Evolutionary conservation across 2,113 vertebrate species (phyloP).

Genomic region (Cyphomyrus plagiostoma): DNA sequence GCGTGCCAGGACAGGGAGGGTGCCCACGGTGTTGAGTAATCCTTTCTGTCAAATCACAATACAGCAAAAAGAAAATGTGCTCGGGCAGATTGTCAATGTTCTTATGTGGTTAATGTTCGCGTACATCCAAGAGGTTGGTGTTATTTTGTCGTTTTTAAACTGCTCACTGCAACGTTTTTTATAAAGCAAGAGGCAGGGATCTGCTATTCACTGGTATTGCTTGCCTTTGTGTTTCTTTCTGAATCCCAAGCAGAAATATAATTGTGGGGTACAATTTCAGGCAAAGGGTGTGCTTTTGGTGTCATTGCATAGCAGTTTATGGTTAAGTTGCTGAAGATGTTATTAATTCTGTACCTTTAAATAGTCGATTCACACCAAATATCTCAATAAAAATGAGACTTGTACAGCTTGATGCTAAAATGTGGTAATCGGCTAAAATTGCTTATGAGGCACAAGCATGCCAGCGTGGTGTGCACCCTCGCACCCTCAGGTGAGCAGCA

Average conservation of each 20-base stretch:
- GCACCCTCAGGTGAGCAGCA: background rate
- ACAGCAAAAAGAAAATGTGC: background rate
- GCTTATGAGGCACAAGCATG: background rate
- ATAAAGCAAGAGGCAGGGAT: background rate
- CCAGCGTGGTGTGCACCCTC: background rate
- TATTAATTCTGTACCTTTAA: background rate
- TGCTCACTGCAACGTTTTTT: background rate
- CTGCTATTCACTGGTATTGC: background rate
- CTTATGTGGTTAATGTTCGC: background rate
- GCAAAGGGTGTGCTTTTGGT: background rate
- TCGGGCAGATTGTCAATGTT: background rate
- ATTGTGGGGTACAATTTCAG: background rate
- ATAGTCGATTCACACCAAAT: background rate
- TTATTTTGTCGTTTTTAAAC: background rate
- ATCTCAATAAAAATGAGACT: background rate
- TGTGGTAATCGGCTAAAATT: background rate
- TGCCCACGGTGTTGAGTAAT: background rate
- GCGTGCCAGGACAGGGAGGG: background rate
- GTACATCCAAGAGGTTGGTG: background rate
- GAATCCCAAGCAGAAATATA: background rate
- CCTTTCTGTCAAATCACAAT: background rate
- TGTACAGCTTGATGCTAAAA: background rate
- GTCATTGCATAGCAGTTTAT: background rate
- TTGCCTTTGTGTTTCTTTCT: background rate
- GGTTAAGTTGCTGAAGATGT: background rate